Evolutionary conservation across 2,888 invertebrate species (phyloP), one percentile per base, ranked within the genome.

Genomic region (Chrysina gloriosa): DNA sequence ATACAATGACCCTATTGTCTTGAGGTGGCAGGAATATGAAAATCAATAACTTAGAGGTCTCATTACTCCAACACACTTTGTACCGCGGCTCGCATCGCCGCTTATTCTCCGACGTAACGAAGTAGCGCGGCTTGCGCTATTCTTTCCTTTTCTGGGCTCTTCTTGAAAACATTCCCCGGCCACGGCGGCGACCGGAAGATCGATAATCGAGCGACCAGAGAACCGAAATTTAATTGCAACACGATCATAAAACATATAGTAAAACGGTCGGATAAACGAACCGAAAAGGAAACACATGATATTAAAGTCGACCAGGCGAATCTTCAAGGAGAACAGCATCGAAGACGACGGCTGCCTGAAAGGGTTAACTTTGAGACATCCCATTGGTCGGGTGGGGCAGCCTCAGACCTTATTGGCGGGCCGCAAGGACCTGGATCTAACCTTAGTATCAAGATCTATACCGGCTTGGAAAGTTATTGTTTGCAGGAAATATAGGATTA

Each of bases 381-480:
- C 81, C 79, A 82, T 83, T 83, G 82, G 82, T 81, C 78, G 78
- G 82, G 81, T 79, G 82, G 83, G 83, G 81, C 79, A 75, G 79
- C 82, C 82, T 80, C 79, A 82, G 77, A 82, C 82, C 81, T 78
- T 81, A 83, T 83, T 83, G 83, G 83, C 77, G 80, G 80, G 79
- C 83, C 83, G 77, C 83, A 83, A 81, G 80, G 80, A 79, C 74
- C 79, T 72, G 71, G 73, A 78, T 77, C 78, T 79, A 79, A 80
- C 80, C 79, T 79, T 80, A 78, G 78, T 79, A 81, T 80, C 80
- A 81, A 81, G 81, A 82, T 82, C 82, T 78, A 82, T 82, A 81
- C 78, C 68, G 74, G 75, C 64, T 48, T 54, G 68, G 64, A 45
- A 69, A 77, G 77, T 79, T 79, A 79, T 79, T 79, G 78, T 79